A percentile compares a stretch with the other conserved stretches of the same genome.
These are phyloP conservation scores for Syngnathus scovelli DNA, from an alignment of 2,113 vertebrate genomes.

Conservation along the genomic window DNA sequence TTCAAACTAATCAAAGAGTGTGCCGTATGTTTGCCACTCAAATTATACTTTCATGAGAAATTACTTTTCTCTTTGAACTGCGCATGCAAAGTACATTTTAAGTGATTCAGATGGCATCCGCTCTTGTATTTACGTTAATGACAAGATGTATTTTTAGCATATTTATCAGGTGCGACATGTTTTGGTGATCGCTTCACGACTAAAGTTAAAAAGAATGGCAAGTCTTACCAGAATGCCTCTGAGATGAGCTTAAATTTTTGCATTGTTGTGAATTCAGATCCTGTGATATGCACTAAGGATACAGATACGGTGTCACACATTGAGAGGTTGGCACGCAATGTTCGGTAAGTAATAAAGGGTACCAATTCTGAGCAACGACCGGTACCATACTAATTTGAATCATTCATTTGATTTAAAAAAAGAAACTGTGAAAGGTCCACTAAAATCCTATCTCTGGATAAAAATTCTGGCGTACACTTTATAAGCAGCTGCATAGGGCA, in stretches of 20 bases:
- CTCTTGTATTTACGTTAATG: neutral
- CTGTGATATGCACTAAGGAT: too few species aligned
- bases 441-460: too few species aligned
- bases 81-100: neutral
- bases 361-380: too few species aligned
- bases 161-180: neutral
- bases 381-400: too few species aligned
- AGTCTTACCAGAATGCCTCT: neutral
- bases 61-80: neutral
- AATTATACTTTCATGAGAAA: slow-evolving; percentile 11
- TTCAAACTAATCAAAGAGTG: slow-evolving; percentile 38
- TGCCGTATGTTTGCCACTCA: slow-evolving; percentile 13
- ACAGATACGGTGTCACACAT: too few species aligned
- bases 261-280: neutral
- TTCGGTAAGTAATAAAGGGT: too few species aligned
- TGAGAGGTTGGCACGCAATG: too few species aligned
- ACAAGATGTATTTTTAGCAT: neutral
- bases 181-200: neutral
- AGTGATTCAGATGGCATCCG: neutral
- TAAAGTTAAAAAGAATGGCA: too few species aligned
- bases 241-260: neutral
- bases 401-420: too few species aligned
- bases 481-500: too few species aligned
- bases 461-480: too few species aligned
- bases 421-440: too few species aligned